Evolutionary conservation across 53 echinoderm and acorn worm genomes (phyloP), one percentile per base, ranked within the genome.

Genomic region (Zoroaster sp.): DNA sequence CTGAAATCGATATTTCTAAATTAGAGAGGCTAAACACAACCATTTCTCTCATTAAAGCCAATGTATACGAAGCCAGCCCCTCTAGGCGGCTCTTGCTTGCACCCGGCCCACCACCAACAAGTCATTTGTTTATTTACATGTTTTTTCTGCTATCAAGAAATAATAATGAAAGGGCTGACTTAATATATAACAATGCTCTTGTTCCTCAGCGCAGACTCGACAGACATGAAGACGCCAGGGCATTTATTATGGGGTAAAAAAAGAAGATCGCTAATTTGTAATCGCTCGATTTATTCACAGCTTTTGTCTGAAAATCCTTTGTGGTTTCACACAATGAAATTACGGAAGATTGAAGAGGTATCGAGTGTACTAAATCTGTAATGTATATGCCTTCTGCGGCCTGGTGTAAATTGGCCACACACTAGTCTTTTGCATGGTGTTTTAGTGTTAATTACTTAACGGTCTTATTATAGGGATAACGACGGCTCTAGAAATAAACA

Each of bases 361-460:
- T 59, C 63, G 30, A 28, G 63, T 59, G n/a, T 59, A 7, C 63
- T n/a, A n/a, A 59, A 8, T 15, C 5, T 59, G 63, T 59, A 25
- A 59, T 25, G 63, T 0, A 59, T 59, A 59, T 28, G 3, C 63
- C 63, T 25, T 59, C 63, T 59, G 2, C 28, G 25, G 63, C 47
- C 14, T n/a, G 17, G 53, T 35, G n/a, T 46, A 31, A 34, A 77
- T 63, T 40, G 9, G 38, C 17, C 37, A 65, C 79, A 63, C 79
- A 11, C 55, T 6, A 12, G 17, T 73, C 65, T 7, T 40, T 73
- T 73, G 63, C 38, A n/a, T 9, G 14, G 37, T 79, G 59, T 59
- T 36, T 63, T 23, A 79, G 79, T 63, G 79, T 25, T 79, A 63
- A 79, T 65, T 35, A 79, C 79, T 79, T 79, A 79, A 79, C 79